Evolutionary conservation across 2,888 invertebrate genomes (phyloP).

Genomic region (Invenusta paracnida): DNA sequence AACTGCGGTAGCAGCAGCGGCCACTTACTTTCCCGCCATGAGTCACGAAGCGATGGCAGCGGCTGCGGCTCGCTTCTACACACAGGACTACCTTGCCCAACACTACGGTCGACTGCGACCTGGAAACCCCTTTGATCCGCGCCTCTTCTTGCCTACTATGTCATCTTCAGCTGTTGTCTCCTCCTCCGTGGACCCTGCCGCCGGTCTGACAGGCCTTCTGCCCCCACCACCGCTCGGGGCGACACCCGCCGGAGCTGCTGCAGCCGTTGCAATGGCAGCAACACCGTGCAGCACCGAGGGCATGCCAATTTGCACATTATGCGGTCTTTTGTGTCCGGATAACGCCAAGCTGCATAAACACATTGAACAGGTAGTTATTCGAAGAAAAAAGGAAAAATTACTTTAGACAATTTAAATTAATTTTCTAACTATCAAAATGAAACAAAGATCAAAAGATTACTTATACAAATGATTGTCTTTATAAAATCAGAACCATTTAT

Average conservation of each 20-base stretch:
- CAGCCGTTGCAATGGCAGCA: neutral
- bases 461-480: no score
- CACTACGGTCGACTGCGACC: neutral
- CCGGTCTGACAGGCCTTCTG: neutral
- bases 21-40: neutral
- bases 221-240: neutral
- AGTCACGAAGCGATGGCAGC: neutral
- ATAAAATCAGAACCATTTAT: no score
- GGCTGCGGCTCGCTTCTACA: neutral
- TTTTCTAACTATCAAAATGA: no score
- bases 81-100: neutral
- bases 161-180: no score
- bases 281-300: neutral
- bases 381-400: no score
- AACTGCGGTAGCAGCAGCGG: neutral
- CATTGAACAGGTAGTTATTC: slow-evolving; percentile 37
- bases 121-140: neutral
- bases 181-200: no score
- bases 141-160: neutral
- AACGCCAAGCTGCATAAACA: slow-evolving; percentile 9
- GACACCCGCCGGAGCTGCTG: neutral
- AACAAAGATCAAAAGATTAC: no score
- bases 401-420: no score
- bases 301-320: slow-evolving; percentile 31
- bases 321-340: slow-evolving; percentile 35